These are phyloP conservation scores for Lasioglossum villosulum DNA, from an alignment of 2,888 invertebrate species.

Conservation along the genomic window DNA sequence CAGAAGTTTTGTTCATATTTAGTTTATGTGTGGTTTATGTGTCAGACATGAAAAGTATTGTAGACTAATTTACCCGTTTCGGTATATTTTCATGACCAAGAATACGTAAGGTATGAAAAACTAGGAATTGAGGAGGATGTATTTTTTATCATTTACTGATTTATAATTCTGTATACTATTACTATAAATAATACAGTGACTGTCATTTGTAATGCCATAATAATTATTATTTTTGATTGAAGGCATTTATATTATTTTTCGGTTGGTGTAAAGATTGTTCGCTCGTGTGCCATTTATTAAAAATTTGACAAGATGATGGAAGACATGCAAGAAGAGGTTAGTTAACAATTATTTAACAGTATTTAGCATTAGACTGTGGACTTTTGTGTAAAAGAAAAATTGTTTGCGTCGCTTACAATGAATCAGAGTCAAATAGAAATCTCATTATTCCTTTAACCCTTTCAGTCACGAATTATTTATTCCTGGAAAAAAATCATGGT, in stretches of 20 bases:
- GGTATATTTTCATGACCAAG: constrained; percentile 11
- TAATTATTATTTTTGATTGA: constrained; percentile 26
- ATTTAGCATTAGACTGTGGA: neutral
- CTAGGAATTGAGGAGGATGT: neutral
- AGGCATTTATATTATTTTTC: constrained; percentile 15
- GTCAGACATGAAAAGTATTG: neutral
- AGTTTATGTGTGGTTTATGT: no score
- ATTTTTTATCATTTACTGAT: neutral
- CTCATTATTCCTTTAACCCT: neutral
- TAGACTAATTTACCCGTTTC: constrained; percentile 18
- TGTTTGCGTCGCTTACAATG: neutral
- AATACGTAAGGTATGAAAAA: constrained; percentile 31
- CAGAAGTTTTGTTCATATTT: constrained; percentile 6
- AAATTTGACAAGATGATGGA: constrained; percentile 73
- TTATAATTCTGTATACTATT: constrained; percentile 2
- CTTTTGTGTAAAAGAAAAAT: neutral
- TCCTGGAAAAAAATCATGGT: no score
- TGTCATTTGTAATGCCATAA: neutral
- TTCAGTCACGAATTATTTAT: no score
- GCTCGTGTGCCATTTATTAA: constrained; percentile 16
- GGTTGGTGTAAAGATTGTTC: constrained; percentile 13
- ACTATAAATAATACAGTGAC: constrained; percentile 14
- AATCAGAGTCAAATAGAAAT: neutral
- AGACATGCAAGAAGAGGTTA: constrained; percentile 81
- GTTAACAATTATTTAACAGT: constrained; percentile 22